Percentiles rank a stretch among this genome's conserved stretches.
Evolutionary conservation across 2,888 invertebrate genomes (phyloP).

Genomic region (Adela reaumurella): DNA sequence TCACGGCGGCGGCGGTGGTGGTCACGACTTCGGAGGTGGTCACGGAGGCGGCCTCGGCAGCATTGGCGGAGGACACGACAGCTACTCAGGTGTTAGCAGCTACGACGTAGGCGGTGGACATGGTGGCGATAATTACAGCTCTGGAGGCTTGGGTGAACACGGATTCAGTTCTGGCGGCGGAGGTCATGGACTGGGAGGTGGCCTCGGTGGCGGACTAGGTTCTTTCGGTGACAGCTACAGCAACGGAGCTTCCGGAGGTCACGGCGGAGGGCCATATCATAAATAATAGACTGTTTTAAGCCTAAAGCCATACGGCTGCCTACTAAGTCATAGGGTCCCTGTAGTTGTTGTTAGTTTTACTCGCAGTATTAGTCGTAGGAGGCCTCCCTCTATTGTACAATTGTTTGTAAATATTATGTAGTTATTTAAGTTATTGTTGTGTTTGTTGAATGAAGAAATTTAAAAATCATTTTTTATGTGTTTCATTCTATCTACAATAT

Average conservation of each 20-base stretch:
- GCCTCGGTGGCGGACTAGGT: slow-evolving; percentile 22
- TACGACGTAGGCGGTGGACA: slow-evolving; percentile 13
- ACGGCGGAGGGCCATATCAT: slow-evolving; percentile 47
- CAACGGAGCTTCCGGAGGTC: slow-evolving; percentile 37
- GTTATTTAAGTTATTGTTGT: slow-evolving; percentile 31
- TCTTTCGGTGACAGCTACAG: slow-evolving; percentile 27
- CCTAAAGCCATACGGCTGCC: not conserved
- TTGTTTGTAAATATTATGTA: slow-evolving; percentile 38
- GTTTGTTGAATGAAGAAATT: slow-evolving; percentile 17
- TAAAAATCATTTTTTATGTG: too few relatives aligned
- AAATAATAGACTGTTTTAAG: slow-evolving; percentile 17
- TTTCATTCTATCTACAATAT: too few relatives aligned
- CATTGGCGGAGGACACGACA: slow-evolving; percentile 8
- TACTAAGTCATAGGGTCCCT: not conserved
- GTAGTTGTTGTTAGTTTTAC: not conserved
- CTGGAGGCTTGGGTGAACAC: slow-evolving; percentile 12
- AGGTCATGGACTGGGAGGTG: slow-evolving; percentile 19
- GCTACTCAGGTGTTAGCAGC: slow-evolving; percentile 7
- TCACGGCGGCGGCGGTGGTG: too few relatives aligned
- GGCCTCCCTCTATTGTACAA: not conserved
- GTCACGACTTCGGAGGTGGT: slow-evolving; percentile 7
- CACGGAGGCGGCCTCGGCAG: too few relatives aligned
- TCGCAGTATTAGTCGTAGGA: not conserved
- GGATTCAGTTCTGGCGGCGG: slow-evolving; percentile 19
- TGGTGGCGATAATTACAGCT: slow-evolving; percentile 11